A percentile compares a stretch with the other conserved stretches of the same genome.
These are phyloP conservation scores for Streptopelia turtur DNA, from an alignment of 2,797 vertebrate genomes.

Conservation along the genomic window DNA sequence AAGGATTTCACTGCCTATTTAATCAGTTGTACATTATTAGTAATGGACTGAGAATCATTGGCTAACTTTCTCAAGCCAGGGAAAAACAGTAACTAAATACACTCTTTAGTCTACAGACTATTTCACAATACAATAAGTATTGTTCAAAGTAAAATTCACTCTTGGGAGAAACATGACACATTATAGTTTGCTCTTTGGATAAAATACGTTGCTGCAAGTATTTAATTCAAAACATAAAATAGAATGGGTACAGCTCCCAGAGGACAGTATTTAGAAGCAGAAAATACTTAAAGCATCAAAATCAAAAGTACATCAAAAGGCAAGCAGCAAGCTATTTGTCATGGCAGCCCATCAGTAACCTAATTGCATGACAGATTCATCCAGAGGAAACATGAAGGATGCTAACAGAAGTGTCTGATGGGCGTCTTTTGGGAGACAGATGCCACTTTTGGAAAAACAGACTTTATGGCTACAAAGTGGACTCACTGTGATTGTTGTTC, in stretches of 20 bases:
- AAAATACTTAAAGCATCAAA: conserved; percentile 63
- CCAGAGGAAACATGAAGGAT: conserved; percentile 64
- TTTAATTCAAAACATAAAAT: conserved; percentile 36
- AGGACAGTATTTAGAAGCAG: conserved; percentile 46
- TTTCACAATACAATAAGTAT: neutral
- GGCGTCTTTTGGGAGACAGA: conserved; percentile 64
- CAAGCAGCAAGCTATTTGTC: conserved; percentile 49
- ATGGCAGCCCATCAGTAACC: conserved; percentile 35
- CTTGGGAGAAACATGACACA: conserved; percentile 18
- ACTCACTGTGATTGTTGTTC: conserved; percentile 50
- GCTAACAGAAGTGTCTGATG: conserved; percentile 43
- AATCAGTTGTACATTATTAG: neutral
- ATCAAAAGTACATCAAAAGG: conserved; percentile 62
- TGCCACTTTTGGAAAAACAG: conserved; percentile 56
- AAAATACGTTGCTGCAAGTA: conserved; percentile 6
- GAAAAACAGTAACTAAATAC: neutral
- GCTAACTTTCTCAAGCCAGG: neutral
- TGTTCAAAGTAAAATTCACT: conserved; percentile 21
- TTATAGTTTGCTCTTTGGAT: neutral
- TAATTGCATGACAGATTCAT: conserved; percentile 54
- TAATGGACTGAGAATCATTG: neutral
- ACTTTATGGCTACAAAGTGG: conserved; percentile 58
- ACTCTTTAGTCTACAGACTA: neutral
- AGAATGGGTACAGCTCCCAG: conserved; percentile 25
- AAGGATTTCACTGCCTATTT: neutral